Percentiles rank a stretch among this genome's conserved stretches.
Conservation (phyloP, 2,113 vertebrate species). For the Pardalotus punctatus region DNA sequence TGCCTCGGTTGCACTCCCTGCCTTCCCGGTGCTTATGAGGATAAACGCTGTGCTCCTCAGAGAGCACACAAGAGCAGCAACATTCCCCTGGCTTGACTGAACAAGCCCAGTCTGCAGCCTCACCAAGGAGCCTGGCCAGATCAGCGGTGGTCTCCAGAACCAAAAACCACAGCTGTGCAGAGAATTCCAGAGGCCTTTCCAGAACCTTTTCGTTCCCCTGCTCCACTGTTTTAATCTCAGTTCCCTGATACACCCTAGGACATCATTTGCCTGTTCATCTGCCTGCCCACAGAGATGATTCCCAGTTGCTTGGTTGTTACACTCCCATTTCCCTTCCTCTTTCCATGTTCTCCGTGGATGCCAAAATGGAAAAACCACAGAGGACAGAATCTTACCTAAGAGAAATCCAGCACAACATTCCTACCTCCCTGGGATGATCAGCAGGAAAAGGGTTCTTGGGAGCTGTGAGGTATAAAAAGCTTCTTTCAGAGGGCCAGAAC, state of each 20-base stretch:
- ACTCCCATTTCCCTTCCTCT: background rate
- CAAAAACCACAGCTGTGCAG: background rate
- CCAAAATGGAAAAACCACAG: background rate
- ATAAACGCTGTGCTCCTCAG: background rate
- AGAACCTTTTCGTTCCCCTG: background rate
- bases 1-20: background rate
- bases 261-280: background rate
- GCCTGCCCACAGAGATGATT: background rate
- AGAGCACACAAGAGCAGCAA: background rate
- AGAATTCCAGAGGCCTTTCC: background rate
- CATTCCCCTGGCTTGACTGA: background rate
- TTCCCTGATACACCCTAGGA: background rate
- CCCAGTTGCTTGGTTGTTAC: background rate
- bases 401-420: background rate
- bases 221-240: background rate
- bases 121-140: background rate
- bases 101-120: background rate
- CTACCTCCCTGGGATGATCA: background rate
- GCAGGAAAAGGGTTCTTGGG: background rate
- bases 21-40: background rate
- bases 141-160: background rate
- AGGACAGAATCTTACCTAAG: background rate
- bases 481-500: background rate
- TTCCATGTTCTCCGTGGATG: background rate
- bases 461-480: background rate